Evolutionary conservation across 1,140 invertebrate genomes (phyloP).

Genomic region (Zophobas atratus): DNA sequence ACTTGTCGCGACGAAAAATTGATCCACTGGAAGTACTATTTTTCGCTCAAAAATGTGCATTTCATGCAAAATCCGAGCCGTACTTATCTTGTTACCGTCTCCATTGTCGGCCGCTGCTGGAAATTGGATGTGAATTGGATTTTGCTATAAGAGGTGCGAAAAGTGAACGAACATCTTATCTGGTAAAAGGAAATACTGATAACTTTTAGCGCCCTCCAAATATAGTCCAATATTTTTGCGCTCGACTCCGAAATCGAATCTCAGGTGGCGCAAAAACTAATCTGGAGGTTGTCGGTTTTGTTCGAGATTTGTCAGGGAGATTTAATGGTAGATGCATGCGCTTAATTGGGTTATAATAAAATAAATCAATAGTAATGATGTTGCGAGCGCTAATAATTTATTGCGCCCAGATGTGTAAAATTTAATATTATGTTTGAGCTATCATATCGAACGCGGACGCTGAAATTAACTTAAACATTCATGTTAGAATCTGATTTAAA

Average conservation of each 20-base stretch:
- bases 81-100: constrained; percentile 29
- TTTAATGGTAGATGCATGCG: no score
- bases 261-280: background rate
- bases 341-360: background rate
- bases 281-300: no score
- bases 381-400: constrained; percentile 21
- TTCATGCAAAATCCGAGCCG: no score
- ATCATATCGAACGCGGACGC: constrained; percentile 37
- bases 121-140: constrained; percentile 62
- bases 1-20: constrained; percentile 1
- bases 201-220: constrained; percentile 29
- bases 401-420: constrained; percentile 11
- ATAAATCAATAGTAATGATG: constrained; percentile 20
- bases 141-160: constrained; percentile 58
- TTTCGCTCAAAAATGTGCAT: no score
- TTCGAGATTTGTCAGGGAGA: no score
- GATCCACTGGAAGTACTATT: background rate
- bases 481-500: constrained; percentile 38
- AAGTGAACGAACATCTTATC: constrained; percentile 56
- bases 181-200: constrained; percentile 38
- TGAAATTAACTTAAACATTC: constrained; percentile 41
- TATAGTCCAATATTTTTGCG: background rate
- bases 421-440: constrained; percentile 37
- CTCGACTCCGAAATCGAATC: background rate
- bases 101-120: constrained; percentile 56